phyloP scores from a whole-genome alignment of 2,797 vertebrate species.

The Tenualosa thibaudeaui region DNA sequence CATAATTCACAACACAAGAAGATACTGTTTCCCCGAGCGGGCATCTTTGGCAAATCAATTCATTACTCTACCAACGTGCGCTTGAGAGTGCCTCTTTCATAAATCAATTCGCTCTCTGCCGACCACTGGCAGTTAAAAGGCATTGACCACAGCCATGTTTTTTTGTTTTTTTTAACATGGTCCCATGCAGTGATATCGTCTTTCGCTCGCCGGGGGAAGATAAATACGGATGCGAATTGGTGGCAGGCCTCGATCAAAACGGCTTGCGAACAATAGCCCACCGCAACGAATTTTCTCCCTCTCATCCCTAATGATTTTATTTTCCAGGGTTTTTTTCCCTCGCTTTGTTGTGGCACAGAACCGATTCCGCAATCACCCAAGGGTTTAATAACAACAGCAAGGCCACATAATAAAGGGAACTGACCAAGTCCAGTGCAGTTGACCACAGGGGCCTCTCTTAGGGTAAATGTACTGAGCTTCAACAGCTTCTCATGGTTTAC shows the following conservation, averaged over 20 bases:
- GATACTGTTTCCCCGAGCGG: slow-evolving; percentile 63
- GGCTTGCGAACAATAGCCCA: slow-evolving; percentile 49
- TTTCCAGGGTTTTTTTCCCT: slow-evolving; percentile 27
- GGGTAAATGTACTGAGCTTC: background rate
- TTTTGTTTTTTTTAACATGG: slow-evolving; percentile 31
- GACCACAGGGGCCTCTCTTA: background rate
- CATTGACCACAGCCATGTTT: slow-evolving; percentile 62
- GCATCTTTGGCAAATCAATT: slow-evolving; percentile 73
- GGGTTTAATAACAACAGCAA: background rate
- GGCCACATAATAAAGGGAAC: background rate
- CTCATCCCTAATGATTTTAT: slow-evolving; percentile 44
- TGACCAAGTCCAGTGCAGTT: background rate
- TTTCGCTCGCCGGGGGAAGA: slow-evolving; percentile 65
- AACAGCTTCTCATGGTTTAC: background rate
- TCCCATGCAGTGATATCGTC: slow-evolving; percentile 61
- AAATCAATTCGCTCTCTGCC: slow-evolving; percentile 65
- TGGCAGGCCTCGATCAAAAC: slow-evolving; percentile 59
- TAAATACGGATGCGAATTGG: slow-evolving; percentile 49
- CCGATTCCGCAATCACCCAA: background rate
- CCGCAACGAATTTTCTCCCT: slow-evolving; percentile 39
- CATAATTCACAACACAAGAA: slow-evolving; percentile 65
- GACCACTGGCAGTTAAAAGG: slow-evolving; percentile 66
- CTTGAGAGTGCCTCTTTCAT: slow-evolving; percentile 66
- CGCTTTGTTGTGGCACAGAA: background rate
- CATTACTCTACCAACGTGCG: slow-evolving; percentile 65